Conservation (phyloP, 2,888 invertebrate species). For the Dysmachus trigonus region DNA sequence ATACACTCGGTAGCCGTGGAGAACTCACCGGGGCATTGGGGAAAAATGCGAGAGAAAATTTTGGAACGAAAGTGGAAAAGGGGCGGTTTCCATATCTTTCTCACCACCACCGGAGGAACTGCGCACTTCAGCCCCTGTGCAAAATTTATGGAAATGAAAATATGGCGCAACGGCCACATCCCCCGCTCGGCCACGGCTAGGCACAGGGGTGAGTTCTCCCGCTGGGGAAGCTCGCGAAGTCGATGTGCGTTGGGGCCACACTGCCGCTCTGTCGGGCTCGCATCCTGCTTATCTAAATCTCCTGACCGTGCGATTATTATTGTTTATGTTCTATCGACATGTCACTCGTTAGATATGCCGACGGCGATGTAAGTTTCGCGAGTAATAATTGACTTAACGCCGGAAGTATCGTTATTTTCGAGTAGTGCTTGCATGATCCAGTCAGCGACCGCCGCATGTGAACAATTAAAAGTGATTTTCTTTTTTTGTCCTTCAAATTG, state of each 20-base stretch:
- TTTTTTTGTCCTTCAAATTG: background rate
- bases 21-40: constrained; percentile 4
- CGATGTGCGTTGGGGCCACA: background rate
- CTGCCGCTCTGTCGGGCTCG: constrained; percentile 36
- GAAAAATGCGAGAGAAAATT: constrained; percentile 11
- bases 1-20: constrained; percentile 19
- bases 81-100: constrained; percentile 21
- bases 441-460: background rate
- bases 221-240: constrained; percentile 1
- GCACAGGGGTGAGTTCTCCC: constrained; percentile 15
- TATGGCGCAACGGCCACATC: constrained; percentile 7
- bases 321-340: constrained; percentile 46
- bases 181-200: background rate
- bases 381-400: background rate
- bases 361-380: constrained; percentile 32
- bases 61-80: constrained; percentile 21
- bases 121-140: background rate
- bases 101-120: background rate
- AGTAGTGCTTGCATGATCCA: background rate
- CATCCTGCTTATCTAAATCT: constrained; percentile 45
- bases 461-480: constrained; percentile 17
- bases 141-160: constrained; percentile 28
- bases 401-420: background rate
- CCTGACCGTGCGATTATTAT: constrained; percentile 43
- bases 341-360: constrained; percentile 8